phyloP scores from a whole-genome alignment of 53 echinoderm and acorn worm species.

The Echinometra lucunter region DNA sequence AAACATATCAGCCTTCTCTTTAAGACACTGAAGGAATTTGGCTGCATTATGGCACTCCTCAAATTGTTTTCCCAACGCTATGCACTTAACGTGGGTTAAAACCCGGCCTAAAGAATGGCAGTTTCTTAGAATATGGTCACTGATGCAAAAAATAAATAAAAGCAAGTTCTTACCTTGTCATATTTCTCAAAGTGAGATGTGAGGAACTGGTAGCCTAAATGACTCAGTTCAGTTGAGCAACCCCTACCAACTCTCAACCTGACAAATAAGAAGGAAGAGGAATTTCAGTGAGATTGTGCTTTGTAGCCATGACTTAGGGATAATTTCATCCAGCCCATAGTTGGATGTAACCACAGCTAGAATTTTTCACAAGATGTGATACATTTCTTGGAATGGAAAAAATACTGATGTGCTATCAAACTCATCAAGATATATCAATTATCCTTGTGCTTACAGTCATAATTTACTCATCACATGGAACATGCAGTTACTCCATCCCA shows the following conservation, averaged over 20 bases:
- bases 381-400: neutral
- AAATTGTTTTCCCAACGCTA: too few relatives aligned
- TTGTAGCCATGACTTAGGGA: neutral
- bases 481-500: neutral
- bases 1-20: too few relatives aligned
- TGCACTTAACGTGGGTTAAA: too few relatives aligned
- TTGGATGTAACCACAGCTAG: too few relatives aligned
- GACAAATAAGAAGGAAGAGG: neutral
- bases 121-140: too few relatives aligned
- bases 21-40: too few relatives aligned
- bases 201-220: slow-evolving; percentile 96
- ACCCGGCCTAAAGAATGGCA: too few relatives aligned
- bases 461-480: neutral
- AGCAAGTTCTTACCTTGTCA: slow-evolving; percentile 83
- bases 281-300: neutral
- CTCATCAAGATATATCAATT: neutral
- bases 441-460: neutral
- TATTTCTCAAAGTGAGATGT: slow-evolving; percentile 98
- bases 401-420: neutral
- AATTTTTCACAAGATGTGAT: too few relatives aligned
- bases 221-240: slow-evolving; percentile 93
- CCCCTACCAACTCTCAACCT: slow-evolving; percentile 96
- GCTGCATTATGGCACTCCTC: too few relatives aligned
- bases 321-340: too few relatives aligned
- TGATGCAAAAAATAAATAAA: neutral